Base-by-base conservation (phyloP, 2,888 invertebrate species). In the Drosophila hamatofila region DNA sequence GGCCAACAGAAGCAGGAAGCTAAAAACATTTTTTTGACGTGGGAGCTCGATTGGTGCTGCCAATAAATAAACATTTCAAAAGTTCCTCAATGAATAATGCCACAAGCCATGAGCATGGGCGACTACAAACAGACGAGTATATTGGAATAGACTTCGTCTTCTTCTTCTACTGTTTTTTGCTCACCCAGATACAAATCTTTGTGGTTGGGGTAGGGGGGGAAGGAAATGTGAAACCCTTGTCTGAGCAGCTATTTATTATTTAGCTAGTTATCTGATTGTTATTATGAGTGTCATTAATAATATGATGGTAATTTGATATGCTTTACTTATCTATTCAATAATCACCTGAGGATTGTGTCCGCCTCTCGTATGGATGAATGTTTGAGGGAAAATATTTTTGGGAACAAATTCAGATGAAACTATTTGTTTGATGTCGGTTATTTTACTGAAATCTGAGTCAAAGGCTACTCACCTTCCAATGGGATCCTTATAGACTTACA, bases 1-100 rank as follows among this genome's bases (percentile, higher is more conserved):
- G 25, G 2, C 14, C 14, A 8, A 12, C 7, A n/a, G n/a, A 14
- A 18, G 27, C 2, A n/a, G 14, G 9, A 21, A 14, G 37, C 16
- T 11, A 9, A 35, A 23, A 37, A 18, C 39, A 23, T 42, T 33
- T 56, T 41, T 23, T 35, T 21, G 27, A 23, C 37, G 23, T 33
- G 39, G 49, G 41, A 18, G 25, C 23, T 27, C 52, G 66, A 44
- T 66, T 27, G 64, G 64, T 44, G 67, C 35, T 66, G 68, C 73
- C 65, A 44, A 72, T 72, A 65, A 72, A 72, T 72, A 72, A 72
- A 72, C 57, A 72, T 41, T 33, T 64, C 68, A 33, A 72, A 63
- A 71, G 46, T 63, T 62, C 51, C 56, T 37, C 58, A 72, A 57
- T 64, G 48, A 55, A 65, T 60, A 41, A 56, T 68, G 39, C 44